These are phyloP conservation scores for Drosophila birchii DNA, from an alignment of 2,888 invertebrate genomes.

Conservation along the genomic window DNA sequence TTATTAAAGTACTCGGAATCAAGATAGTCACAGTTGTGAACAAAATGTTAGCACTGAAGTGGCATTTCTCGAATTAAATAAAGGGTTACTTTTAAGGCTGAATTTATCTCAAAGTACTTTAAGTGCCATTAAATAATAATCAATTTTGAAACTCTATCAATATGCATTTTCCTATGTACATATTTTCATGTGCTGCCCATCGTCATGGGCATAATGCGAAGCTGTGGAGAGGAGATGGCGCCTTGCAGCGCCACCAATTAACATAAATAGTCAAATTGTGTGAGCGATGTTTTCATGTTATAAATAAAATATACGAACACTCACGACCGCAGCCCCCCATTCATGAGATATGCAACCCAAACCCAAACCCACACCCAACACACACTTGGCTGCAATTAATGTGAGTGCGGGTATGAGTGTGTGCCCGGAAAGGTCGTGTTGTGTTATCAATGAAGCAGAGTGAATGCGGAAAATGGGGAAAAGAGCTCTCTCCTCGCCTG, in stretches of 20 bases:
- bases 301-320: slow-evolving; percentile 56
- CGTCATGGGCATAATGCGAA: slow-evolving; percentile 58
- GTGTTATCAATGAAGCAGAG: slow-evolving; percentile 42
- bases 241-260: slow-evolving; percentile 45
- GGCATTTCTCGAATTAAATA: not conserved
- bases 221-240: slow-evolving; percentile 30
- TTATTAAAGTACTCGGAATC: not conserved
- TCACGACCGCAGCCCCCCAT: slow-evolving; percentile 5
- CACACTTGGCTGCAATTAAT: slow-evolving; percentile 46
- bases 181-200: slow-evolving; percentile 10
- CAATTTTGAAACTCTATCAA: not conserved
- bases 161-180: not conserved
- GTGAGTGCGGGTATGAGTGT: slow-evolving; percentile 4
- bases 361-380: slow-evolving; percentile 12
- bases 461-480: slow-evolving; percentile 24
- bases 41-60: not conserved
- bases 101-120: not conserved
- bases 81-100: not conserved
- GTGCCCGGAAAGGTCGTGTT: slow-evolving; percentile 20
- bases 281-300: slow-evolving; percentile 46
- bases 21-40: not conserved
- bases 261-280: slow-evolving; percentile 58
- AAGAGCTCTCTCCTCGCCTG: slow-evolving; percentile 17
- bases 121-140: not conserved
- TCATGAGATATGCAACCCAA: slow-evolving; percentile 25